Conservation (phyloP, 1,140 invertebrate genomes). For the Hormaphis cornu region DNA sequence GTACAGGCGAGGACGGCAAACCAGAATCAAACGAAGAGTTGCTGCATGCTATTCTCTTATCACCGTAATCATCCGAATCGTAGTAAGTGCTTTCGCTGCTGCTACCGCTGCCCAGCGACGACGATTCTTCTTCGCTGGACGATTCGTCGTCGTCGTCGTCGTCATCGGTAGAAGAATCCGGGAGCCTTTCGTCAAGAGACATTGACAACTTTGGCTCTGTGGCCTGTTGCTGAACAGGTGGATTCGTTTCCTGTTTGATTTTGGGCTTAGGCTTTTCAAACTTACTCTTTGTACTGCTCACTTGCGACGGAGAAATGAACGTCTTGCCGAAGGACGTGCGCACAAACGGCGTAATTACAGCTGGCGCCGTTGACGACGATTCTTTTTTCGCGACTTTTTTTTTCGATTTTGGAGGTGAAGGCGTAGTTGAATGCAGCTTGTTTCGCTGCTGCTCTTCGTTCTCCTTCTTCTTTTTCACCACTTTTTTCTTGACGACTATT, state of each 20-base stretch:
- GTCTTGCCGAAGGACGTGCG: slow-evolving; percentile 14
- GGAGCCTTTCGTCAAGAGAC: too few species aligned
- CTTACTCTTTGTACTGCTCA: slow-evolving; percentile 17
- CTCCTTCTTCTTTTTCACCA: background rate
- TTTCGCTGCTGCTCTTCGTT: background rate
- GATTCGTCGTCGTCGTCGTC: background rate
- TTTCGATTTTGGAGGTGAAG: background rate
- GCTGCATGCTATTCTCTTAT: slow-evolving; percentile 12
- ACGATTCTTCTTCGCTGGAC: background rate
- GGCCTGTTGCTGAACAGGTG: too few species aligned
- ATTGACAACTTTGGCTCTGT: too few species aligned
- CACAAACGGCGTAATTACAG: slow-evolving; percentile 8
- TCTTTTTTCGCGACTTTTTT: background rate
- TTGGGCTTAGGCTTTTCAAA: slow-evolving; percentile 21
- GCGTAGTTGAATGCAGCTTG: background rate
- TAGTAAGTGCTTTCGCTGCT: background rate
- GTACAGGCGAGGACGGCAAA: slow-evolving; percentile 22
- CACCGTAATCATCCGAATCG: slow-evolving; percentile 21
- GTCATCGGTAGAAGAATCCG: background rate
- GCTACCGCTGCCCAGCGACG: background rate
- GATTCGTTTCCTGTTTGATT: background rate
- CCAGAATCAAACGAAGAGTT: slow-evolving; percentile 21
- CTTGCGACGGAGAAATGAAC: slow-evolving; percentile 21
- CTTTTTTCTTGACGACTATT: slow-evolving; percentile 22
- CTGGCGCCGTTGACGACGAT: background rate